Percentiles rank a stretch among this genome's conserved stretches.
phyloP scores from a whole-genome alignment of 2,113 vertebrate species.

The Gymnobelideus leadbeateri region DNA sequence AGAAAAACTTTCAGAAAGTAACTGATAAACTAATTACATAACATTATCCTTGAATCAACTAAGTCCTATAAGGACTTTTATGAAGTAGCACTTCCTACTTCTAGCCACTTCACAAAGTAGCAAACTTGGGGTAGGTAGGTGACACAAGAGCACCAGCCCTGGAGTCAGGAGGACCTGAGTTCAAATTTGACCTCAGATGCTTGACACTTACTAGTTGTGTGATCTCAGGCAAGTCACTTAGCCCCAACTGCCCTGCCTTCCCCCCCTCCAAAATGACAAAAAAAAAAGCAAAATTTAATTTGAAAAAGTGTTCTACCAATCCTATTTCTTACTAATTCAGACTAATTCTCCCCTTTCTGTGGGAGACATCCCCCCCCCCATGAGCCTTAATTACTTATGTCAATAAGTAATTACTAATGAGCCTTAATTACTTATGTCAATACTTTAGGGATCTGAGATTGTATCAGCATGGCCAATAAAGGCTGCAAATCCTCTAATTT shows the following conservation, averaged over 20 bases:
- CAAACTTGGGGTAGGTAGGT: no score
- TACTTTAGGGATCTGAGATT: not conserved
- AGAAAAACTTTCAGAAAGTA: constrained; percentile 49
- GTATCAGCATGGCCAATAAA: no score
- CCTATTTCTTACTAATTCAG: constrained; percentile 36
- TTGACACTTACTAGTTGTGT: no score
- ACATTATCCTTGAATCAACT: constrained; percentile 43
- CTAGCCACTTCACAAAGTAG: constrained; percentile 25
- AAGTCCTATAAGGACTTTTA: constrained; percentile 16
- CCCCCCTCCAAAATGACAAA: no score
- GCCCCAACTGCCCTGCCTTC: no score
- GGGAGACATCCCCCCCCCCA: not conserved
- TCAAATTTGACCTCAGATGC: no score
- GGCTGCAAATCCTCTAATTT: not conserved
- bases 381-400: no score
- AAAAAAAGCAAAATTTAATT: not conserved
- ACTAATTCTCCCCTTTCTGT: constrained; percentile 6
- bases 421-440: constrained; percentile 33
- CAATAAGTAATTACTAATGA: constrained; percentile 16
- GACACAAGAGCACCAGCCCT: no score
- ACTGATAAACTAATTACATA: constrained; percentile 12
- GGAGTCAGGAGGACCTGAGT: no score
- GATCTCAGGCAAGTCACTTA: no score
- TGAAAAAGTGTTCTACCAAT: constrained; percentile 14
- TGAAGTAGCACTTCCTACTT: constrained; percentile 7